These are phyloP conservation scores for Cryptoblepharus egeriae DNA, from an alignment of 2,797 vertebrate genomes.

Conservation along the genomic window DNA sequence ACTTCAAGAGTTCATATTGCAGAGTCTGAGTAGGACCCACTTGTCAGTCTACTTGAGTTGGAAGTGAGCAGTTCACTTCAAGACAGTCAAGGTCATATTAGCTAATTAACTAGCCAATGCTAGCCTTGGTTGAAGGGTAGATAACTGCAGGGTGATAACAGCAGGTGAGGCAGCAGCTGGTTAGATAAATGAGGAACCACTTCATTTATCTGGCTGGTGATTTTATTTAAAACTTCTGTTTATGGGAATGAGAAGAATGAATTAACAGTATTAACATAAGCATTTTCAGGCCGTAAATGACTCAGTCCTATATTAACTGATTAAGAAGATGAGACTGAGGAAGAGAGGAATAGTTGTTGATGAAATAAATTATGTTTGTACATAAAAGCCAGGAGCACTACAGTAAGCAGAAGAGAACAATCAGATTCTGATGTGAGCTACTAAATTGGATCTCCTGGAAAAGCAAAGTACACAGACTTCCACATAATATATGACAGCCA, in stretches of 20 bases:
- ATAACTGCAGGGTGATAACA: not conserved
- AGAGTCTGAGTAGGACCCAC: no score
- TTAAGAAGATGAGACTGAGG: not conserved
- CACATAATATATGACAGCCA: not conserved
- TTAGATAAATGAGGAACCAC: not conserved
- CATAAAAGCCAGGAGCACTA: not conserved
- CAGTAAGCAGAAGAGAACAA: not conserved
- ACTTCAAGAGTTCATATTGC: no score
- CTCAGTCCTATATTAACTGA: no score
- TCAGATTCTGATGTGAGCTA: not conserved
- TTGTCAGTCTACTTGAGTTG: no score
- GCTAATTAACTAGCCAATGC: not conserved
- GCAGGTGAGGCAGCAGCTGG: no score
- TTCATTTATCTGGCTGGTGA: no score
- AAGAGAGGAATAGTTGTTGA: not conserved
- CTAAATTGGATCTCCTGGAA: not conserved
- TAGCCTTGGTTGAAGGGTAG: not conserved
- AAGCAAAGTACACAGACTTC: not conserved
- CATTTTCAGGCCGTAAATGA: not conserved
- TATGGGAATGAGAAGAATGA: not conserved
- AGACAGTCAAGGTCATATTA: no score
- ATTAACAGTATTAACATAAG: no score
- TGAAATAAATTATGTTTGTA: not conserved
- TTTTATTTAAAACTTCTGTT: no score
- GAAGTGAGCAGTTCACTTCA: no score